Percentiles rank a stretch among this genome's conserved stretches.
These are phyloP conservation scores for Nycticebus coucang DNA, from an alignment of 2,113 vertebrate species.

Conservation along the genomic window DNA sequence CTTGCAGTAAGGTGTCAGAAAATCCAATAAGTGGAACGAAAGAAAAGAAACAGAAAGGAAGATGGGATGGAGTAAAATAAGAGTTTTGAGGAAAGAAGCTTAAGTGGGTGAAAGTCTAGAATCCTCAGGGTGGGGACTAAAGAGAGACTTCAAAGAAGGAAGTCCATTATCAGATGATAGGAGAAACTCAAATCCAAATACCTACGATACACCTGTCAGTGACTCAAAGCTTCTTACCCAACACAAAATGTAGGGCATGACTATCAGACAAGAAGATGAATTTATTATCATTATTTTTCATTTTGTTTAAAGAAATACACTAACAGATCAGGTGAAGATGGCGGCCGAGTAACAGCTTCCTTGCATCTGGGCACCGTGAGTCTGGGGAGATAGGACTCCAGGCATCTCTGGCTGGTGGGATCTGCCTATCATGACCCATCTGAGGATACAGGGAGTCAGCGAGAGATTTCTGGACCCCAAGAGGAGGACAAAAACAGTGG, in stretches of 20 bases:
- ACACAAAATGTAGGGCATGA: not conserved
- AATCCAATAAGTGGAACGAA: slow-evolving; percentile 69
- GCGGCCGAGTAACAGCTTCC: too few species aligned
- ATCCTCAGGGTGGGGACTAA: not conserved
- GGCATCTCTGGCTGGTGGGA: too few species aligned
- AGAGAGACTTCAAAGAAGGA: slow-evolving; percentile 60
- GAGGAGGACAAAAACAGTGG: too few species aligned
- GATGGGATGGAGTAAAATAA: slow-evolving; percentile 56
- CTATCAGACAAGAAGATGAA: not conserved
- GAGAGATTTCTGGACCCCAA: too few species aligned
- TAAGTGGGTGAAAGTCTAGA: slow-evolving; percentile 47
- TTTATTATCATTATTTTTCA: not conserved
- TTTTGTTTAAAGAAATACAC: slow-evolving; percentile 22
- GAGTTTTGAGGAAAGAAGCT: slow-evolving; percentile 70
- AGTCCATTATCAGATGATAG: slow-evolving; percentile 30
- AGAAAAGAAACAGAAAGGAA: slow-evolving; percentile 59
- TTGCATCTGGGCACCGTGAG: too few species aligned
- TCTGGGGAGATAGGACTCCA: too few species aligned
- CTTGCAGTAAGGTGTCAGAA: slow-evolving; percentile 60
- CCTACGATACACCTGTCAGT: slow-evolving; percentile 24
- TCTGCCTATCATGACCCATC: too few species aligned
- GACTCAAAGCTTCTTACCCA: not conserved
- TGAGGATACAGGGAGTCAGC: too few species aligned
- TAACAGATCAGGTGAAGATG: too few species aligned
- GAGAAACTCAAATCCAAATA: slow-evolving; percentile 19